These are phyloP conservation scores for Agriopis marginaria DNA, from an alignment of 2,888 invertebrate genomes.

Conservation along the genomic window DNA sequence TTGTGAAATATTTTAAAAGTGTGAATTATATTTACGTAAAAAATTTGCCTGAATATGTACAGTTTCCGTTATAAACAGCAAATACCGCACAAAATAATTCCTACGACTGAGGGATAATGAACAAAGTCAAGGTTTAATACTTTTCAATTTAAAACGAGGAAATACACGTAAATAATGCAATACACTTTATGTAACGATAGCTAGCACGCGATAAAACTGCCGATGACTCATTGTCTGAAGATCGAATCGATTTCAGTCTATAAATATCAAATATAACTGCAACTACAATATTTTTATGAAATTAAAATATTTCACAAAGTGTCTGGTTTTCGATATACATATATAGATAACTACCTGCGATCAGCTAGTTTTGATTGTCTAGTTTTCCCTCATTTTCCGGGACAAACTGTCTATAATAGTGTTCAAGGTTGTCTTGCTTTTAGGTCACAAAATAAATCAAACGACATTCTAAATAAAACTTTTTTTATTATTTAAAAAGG, in stretches of 20 bases:
- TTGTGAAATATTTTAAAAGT: too few species aligned
- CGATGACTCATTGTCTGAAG: slow-evolving; percentile 26
- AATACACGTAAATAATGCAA: slow-evolving; percentile 18
- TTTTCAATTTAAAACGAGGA: slow-evolving; percentile 23
- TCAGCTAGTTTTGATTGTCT: too few species aligned
- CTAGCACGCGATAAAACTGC: slow-evolving; percentile 29
- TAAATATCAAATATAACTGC: slow-evolving; percentile 20
- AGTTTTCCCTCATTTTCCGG: too few species aligned
- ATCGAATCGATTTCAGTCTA: slow-evolving; percentile 27
- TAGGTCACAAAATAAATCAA: too few species aligned
- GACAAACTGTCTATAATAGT: too few species aligned
- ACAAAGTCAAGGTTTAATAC: slow-evolving; percentile 14
- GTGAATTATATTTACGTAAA: too few species aligned
- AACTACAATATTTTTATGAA: slow-evolving; percentile 8
- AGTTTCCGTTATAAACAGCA: background rate
- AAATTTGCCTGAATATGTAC: too few species aligned
- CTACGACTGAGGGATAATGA: slow-evolving; percentile 3
- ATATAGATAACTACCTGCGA: too few species aligned
- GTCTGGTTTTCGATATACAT: background rate
- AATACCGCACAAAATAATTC: background rate
- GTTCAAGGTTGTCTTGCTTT: too few species aligned
- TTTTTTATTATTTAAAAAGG: too few species aligned
- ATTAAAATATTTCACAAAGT: background rate
- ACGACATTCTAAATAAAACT: too few species aligned
- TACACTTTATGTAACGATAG: slow-evolving; percentile 10